Conservation (phyloP, 92 coral and sea anemone genomes). For the Blastomussa wellsi region DNA sequence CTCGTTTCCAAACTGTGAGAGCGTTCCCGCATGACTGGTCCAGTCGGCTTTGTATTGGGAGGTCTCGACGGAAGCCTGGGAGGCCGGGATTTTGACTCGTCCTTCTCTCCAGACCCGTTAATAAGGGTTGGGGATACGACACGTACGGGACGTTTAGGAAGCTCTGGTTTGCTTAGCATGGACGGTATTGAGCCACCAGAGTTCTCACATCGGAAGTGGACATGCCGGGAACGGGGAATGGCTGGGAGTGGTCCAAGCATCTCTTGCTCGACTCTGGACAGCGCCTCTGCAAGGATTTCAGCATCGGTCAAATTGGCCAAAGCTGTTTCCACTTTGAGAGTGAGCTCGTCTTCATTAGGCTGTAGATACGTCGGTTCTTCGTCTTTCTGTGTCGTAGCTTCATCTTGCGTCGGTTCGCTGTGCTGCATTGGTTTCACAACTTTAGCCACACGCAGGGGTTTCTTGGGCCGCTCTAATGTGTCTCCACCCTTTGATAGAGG, state of each 20-base stretch:
- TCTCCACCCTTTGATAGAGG: conserved; percentile 77
- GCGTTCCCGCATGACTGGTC: conserved; percentile 39
- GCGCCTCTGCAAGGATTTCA: conserved; percentile 81
- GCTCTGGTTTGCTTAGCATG: conserved; percentile 38
- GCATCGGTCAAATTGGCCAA: conserved; percentile 86
- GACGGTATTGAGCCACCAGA: conserved; percentile 17
- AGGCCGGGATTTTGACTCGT: conserved; percentile 45
- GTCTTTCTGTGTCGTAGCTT: neutral
- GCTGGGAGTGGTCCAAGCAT: conserved; percentile 86
- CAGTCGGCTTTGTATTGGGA: conserved; percentile 57
- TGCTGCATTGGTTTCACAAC: conserved; percentile 71
- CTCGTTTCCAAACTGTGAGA: conserved; percentile 67
- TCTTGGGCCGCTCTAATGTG: conserved; percentile 68
- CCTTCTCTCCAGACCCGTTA: conserved; percentile 45
- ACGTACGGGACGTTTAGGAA: conserved; percentile 72
- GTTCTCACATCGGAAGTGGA: conserved; percentile 68
- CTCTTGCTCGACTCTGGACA: conserved; percentile 89
- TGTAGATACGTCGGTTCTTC: conserved; percentile 81
- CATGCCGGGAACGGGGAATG: conserved; percentile 79
- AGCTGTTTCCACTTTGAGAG: conserved; percentile 82
- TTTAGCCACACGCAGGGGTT: conserved; percentile 78
- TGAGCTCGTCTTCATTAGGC: conserved; percentile 73
- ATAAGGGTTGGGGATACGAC: conserved; percentile 77
- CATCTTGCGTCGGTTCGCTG: conserved; percentile 35
- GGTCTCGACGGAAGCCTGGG: conserved; percentile 79